A percentile compares a stretch with the other conserved stretches of the same genome.
Conservation (phyloP, 1,140 invertebrate species). For the Orchestia grillus region DNA sequence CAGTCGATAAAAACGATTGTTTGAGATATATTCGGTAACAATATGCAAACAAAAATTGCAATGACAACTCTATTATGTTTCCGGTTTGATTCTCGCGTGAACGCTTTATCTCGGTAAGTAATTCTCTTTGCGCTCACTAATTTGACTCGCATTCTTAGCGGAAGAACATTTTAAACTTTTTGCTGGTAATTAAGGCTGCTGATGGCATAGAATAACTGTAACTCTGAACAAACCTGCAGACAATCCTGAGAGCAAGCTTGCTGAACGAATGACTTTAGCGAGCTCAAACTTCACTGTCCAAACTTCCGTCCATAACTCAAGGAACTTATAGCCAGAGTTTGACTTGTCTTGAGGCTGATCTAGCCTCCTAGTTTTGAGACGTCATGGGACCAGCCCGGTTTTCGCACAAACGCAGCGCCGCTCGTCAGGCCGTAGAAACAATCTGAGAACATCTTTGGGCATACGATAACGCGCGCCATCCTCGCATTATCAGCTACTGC, state of each 20-base stretch:
- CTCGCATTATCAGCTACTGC: slow-evolving; percentile 46
- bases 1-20: not conserved
- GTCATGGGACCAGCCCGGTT: not conserved
- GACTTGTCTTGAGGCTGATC: slow-evolving; percentile 25
- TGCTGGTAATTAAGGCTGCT: not conserved
- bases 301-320: slow-evolving; percentile 47
- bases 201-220: not conserved
- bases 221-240: not conserved
- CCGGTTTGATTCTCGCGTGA: not conserved
- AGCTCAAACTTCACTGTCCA: not conserved
- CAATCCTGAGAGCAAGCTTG: not conserved
- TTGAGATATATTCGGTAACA: not conserved
- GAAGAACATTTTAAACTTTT: not conserved
- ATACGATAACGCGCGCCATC: slow-evolving; percentile 47
- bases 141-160: not conserved
- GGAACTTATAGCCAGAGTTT: slow-evolving; percentile 4
- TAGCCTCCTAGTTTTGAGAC: not conserved
- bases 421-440: not conserved
- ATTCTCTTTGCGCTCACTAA: not conserved
- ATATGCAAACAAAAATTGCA: not conserved
- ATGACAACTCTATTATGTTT: not conserved
- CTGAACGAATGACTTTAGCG: not conserved
- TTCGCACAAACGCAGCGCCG: slow-evolving; percentile 36
- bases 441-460: slow-evolving; percentile 51
- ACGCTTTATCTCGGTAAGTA: not conserved